Evolutionary conservation across 2,888 invertebrate species (phyloP), one percentile per base, ranked within the genome.

Genomic region (Lagria hirta): DNA sequence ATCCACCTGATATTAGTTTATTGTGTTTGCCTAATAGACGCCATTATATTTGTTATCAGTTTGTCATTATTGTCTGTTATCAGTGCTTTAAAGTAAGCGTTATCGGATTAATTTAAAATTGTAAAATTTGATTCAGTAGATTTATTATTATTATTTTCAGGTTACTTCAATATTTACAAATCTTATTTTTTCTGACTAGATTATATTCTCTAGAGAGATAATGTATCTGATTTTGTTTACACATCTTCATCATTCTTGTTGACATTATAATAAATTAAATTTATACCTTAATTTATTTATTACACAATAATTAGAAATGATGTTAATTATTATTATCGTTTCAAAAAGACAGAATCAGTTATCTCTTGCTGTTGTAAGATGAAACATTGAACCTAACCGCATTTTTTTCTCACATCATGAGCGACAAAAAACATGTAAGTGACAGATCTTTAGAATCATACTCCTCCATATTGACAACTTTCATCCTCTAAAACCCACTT

Each of bases 341-440:
- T 45, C 45, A 51, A 28, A 27, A n/a, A n/a, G n/a, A n/a, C 14
- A 8, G 46, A 44, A 53, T 57, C 57, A 62, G 61, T 63, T 60
- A 58, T 59, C 57, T 57, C 41, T 49, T 51, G 55, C 55, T 57
- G 55, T 55, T 58, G 52, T 42, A 51, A 52, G 54, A 56, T 55
- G 56, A 50, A 51, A 43, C 53, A 51, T 57, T 59, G 52, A 36
- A 14, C 12, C 18, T 32, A 18, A 24, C 4, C 24, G n/a, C 13
- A 29, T n/a, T n/a, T n/a, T n/a, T n/a, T n/a, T n/a, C 14, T 27
- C 14, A 26, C 26, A n/a, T 27, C 12, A 43, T 43, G 43, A 29
- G 21, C 13, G 26, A 34, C 15, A 13, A 43, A 20, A 10, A 37
- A 20, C 37, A 37, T 12, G 43, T 43, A 37, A 43, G 43, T 43